Conservation (phyloP, 2,888 invertebrate species). For the Globia sparganii region DNA sequence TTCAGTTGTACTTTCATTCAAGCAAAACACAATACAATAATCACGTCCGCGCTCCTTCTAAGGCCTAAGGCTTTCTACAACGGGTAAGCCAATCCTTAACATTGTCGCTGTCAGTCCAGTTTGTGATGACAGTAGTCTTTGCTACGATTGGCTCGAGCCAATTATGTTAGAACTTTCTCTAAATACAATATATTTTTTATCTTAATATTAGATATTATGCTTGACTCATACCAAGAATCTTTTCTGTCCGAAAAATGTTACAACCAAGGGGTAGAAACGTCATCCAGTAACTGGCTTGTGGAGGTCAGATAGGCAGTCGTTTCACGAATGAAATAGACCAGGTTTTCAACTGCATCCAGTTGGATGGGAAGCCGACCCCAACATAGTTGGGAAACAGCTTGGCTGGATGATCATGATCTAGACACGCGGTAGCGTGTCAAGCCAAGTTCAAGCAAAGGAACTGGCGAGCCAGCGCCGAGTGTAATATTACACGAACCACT, state of each 20-base stretch:
- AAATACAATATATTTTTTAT: background rate
- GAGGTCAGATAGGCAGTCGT: background rate
- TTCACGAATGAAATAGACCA: too few species aligned
- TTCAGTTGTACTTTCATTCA: conserved; percentile 20
- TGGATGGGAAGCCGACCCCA: background rate
- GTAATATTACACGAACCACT: too few species aligned
- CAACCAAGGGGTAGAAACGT: background rate
- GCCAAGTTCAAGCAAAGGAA: too few species aligned
- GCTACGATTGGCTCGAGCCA: conserved; percentile 22
- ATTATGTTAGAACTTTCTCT: conserved; percentile 28
- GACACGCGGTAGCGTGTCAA: too few species aligned
- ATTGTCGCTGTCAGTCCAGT: background rate
- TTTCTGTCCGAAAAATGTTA: background rate
- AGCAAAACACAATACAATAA: conserved; percentile 1
- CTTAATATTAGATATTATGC: background rate
- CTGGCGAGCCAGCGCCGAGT: too few species aligned
- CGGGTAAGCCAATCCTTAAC: conserved; percentile 14
- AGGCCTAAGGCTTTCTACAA: conserved; percentile 1
- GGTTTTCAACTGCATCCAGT: background rate
- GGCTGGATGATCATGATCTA: background rate
- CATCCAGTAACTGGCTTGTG: background rate
- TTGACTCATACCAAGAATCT: background rate
- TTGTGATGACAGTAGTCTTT: background rate
- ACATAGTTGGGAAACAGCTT: background rate
- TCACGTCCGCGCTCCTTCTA: conserved; percentile 10